phyloP scores from a whole-genome alignment of 2,888 invertebrate species.

The Callyntrura guangdongensis region DNA sequence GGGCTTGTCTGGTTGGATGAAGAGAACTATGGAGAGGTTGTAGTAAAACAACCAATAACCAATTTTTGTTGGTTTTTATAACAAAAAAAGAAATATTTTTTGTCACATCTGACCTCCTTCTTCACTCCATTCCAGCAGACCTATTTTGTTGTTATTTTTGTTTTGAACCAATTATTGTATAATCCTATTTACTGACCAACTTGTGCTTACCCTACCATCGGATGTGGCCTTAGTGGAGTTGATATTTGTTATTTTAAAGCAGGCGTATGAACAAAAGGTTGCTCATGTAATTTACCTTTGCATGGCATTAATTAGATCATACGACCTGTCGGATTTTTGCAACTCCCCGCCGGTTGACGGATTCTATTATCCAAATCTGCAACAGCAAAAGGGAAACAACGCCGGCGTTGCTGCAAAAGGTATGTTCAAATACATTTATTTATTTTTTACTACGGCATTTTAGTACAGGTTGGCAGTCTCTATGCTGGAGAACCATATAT shows the following conservation, averaged over 20 bases:
- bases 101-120: conserved; percentile 53
- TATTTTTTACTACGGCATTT: neutral
- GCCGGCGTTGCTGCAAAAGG: conserved; percentile 73
- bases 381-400: conserved; percentile 70
- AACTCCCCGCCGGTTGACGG: conserved; percentile 92
- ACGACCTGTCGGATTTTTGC: conserved; percentile 84
- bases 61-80: conserved; percentile 57
- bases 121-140: conserved; percentile 57
- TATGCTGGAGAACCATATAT: too few species aligned
- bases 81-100: conserved; percentile 46
- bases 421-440: conserved; percentile 1
- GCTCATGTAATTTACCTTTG: conserved; percentile 75
- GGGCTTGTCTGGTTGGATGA: conserved; percentile 83
- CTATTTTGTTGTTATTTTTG: conserved; percentile 42
- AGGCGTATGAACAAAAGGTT: conserved; percentile 51
- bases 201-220: conserved; percentile 36
- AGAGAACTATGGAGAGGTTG: conserved; percentile 82
- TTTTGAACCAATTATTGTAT: conserved; percentile 38
- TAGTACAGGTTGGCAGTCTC: too few species aligned
- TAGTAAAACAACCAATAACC: conserved; percentile 67
- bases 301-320: conserved; percentile 75
- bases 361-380: conserved; percentile 88
- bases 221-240: conserved; percentile 59
- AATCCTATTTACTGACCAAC: conserved; percentile 33
- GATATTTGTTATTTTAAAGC: conserved; percentile 40